A percentile compares a stretch with the other conserved stretches of the same genome.
phyloP scores from a whole-genome alignment of 1,140 invertebrate genomes.

The Heliconius eleuchia region DNA sequence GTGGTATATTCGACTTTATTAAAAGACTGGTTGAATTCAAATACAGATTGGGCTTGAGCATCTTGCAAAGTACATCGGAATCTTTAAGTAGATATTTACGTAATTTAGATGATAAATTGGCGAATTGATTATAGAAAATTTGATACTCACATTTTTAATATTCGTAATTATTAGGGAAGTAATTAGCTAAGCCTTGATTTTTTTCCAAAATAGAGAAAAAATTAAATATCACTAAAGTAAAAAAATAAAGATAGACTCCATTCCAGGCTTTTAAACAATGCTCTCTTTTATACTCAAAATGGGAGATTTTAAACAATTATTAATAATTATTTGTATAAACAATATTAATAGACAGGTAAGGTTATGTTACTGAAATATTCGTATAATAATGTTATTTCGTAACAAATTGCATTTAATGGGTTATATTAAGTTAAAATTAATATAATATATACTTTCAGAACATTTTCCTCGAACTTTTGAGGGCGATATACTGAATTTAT shows the following conservation, averaged over 20 bases:
- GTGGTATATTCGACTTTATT: conserved; percentile 69
- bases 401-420: neutral
- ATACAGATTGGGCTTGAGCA: conserved; percentile 72
- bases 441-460: conserved; percentile 70
- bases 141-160: no score
- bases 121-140: neutral
- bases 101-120: conserved; percentile 63
- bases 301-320: neutral
- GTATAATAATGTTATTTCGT: neutral
- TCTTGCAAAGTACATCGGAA: conserved; percentile 75
- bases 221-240: no score
- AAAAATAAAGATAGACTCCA: neutral
- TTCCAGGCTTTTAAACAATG: neutral
- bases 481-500: conserved; percentile 75
- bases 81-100: conserved; percentile 73
- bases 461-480: conserved; percentile 68
- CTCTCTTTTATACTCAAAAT: conserved; percentile 4
- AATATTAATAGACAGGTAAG: neutral
- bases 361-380: neutral
- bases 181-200: no score
- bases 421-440: neutral
- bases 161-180: no score
- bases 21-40: conserved; percentile 78
- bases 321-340: neutral
- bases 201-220: no score